A percentile compares a stretch with the other conserved stretches of the same genome.
These are phyloP conservation scores for Apeira syringaria DNA, from an alignment of 2,888 invertebrate genomes.

Conservation along the genomic window DNA sequence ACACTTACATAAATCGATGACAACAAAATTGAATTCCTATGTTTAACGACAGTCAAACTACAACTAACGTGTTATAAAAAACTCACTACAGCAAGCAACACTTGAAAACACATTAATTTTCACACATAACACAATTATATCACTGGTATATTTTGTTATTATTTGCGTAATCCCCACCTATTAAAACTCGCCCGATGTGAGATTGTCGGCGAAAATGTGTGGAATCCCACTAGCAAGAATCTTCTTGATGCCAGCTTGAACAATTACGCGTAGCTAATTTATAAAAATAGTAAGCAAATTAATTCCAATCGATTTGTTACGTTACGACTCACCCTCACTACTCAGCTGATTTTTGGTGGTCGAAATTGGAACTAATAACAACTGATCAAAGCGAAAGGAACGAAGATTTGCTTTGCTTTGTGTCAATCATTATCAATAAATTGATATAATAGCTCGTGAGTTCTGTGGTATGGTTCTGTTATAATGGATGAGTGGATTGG, in stretches of 20 bases:
- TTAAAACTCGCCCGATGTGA: constrained; percentile 47
- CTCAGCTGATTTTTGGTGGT: no score
- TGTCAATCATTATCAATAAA: no score
- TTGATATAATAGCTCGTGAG: no score
- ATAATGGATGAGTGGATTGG: no score
- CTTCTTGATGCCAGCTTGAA: constrained; percentile 76
- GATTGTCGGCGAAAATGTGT: constrained; percentile 57
- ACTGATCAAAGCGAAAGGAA: no score
- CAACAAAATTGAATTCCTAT: not conserved
- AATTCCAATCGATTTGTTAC: no score
- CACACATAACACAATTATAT: constrained; percentile 10
- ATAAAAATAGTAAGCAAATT: no score
- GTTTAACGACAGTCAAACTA: constrained; percentile 2
- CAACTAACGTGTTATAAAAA: not conserved
- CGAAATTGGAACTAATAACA: no score
- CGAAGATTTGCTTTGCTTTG: no score
- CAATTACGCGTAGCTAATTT: constrained; percentile 32
- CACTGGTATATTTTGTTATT: not conserved
- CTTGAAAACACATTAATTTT: constrained; percentile 14
- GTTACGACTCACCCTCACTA: no score
- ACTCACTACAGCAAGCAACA: not conserved
- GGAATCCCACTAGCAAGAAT: constrained; percentile 60
- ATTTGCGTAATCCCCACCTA: constrained; percentile 59
- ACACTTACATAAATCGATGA: constrained; percentile 3
- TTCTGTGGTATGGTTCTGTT: no score